Base-by-base conservation (phyloP, 1,140 invertebrate species). In the Drosophila mauritiana region DNA sequence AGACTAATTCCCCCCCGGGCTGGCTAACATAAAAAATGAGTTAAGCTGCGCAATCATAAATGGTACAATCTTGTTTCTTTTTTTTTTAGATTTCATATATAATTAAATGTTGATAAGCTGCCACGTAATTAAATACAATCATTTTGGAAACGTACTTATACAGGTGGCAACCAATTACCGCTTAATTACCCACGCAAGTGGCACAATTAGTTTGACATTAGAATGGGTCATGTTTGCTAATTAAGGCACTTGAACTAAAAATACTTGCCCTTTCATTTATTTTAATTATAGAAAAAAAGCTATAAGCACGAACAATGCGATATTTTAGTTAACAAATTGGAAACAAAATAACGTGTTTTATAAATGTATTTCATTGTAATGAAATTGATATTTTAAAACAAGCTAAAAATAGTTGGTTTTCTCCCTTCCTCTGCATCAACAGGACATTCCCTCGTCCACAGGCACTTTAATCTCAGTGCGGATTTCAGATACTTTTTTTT, bases 1-100 rank as follows among this genome's bases (percentile, higher is more conserved):
- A 31, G 59, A 57, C 25, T 42, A 58, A 58, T 62, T 57, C 25
- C 36, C 53, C 13, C 53, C 13, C 3, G 7, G 34, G 52, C 39
- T 57, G 36, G 51, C 51, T 58, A 31, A 20, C 34, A 57, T 8
- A 61, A 12, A 13, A 49, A 49, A 49, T 34, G 48, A 27, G 48
- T 34, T 49, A 49, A 34, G 27, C 31, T 20, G 17, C 12, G 17
- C 12, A 6, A 10, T 27, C n/a, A 15, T 13, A 49, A 49, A 27
- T 49, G 46, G 0, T 17, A 17, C 17, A 17, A 17, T 17, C 17
- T 31, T 31, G 2, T 31, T 31, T 31, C n/a, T 31, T 31, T 8
- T 31, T 31, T 31, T 31, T 31, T 31, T 31, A 31, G 31, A 31
- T 31, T 31, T 31, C 7, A 10, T 10, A 10, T 31, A 31, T 31